Percentiles rank a stretch among this genome's conserved stretches.
Conservation (phyloP, 2,113 vertebrate genomes). For the Desmodus rotundus region DNA sequence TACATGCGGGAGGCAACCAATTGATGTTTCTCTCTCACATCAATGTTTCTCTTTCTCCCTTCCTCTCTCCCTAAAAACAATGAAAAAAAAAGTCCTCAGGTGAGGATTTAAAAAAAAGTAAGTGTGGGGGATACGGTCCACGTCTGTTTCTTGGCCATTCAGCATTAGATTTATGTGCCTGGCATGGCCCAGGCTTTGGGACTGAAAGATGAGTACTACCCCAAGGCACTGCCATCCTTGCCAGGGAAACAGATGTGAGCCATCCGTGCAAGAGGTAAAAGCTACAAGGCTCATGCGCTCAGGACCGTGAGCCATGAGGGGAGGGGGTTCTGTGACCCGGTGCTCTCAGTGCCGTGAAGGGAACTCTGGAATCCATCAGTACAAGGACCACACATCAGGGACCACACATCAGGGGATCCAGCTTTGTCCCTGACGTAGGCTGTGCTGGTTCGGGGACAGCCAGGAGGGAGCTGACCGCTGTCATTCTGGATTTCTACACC, state of each 20-base stretch:
- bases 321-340: not conserved
- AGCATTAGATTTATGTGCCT: not conserved
- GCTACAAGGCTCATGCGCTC: not conserved
- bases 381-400: not conserved
- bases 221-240: not conserved
- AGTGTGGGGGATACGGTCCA: not conserved
- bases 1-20: no score
- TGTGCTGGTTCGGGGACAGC: not conserved
- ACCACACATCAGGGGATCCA: not conserved
- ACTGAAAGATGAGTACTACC: not conserved
- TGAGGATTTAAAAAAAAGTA: not conserved
- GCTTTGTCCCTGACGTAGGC: no score
- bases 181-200: not conserved
- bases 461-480: not conserved
- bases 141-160: not conserved
- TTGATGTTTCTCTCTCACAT: no score
- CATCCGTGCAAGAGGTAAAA: not conserved
- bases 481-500: not conserved
- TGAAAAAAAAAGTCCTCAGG: no score
- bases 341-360: rapidly evolving
- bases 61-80: no score
- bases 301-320: not conserved
- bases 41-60: no score
- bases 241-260: not conserved
- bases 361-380: not conserved